Base-by-base conservation (phyloP, 1,140 invertebrate genomes). In the Thaumetopoea pityocampa region DNA sequence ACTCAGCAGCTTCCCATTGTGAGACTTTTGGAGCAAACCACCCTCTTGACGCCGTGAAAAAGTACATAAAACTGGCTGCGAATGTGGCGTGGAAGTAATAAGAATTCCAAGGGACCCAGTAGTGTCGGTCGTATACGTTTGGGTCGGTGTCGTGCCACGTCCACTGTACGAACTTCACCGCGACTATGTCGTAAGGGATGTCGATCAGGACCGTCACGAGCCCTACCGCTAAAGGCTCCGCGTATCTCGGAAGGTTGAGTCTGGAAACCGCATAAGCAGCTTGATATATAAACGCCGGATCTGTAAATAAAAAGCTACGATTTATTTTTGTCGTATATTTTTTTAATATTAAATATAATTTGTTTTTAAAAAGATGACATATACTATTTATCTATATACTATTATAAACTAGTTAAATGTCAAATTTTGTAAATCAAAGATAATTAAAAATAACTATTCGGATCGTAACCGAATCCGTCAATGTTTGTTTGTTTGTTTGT, bases 111-210 rank as follows among this genome's bases (percentile, higher is more conserved):
- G 89, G 89, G 0, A 94, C 92, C 89, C 90, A 92, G 76, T 94
- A 94, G 70, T 92, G 90, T 11, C 92, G 86, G 60, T 95, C 93
- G 33, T 61, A 88, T 43, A 95, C 91, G 68, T 94, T 94, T 1
- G 93, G 92, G 74, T 94, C 93, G 0, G 93, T 94, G 66, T 94
- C 93, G 66, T 95, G 93, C 93, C 93, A 95, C 0, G 91, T 93
- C 93, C 93, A 95, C 78, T 93, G 93, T 1, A 94, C 68, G 60
- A 93, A 91, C 67, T 94, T 93, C 0, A 95, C 90, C 1, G 90
- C 88, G 36, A 93, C 89, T 17, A 95, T 93, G 59, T 95, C 93
- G 64, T 93, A 95, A 0, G 93, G 93, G 22, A 95, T 86, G 63
- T 95, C 93, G 10, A 94, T 87, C 5, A 94, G 77, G 0, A 94